phyloP scores from a whole-genome alignment of 2,797 vertebrate genomes.

The Darevskia nairensis region DNA sequence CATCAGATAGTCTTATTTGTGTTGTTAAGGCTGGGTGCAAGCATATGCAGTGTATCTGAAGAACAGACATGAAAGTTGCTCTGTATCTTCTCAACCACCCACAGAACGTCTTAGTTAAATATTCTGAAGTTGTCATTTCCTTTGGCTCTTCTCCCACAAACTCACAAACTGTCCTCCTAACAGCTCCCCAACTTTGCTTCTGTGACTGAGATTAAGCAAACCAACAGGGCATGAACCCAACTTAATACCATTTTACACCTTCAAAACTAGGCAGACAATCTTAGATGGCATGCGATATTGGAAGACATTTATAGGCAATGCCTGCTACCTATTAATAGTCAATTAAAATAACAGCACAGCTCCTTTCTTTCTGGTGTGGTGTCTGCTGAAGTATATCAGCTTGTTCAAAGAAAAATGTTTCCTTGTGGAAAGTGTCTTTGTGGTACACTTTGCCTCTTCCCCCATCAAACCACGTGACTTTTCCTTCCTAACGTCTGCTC shows the following conservation, averaged over 20 bases:
- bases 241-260: constrained; percentile 28
- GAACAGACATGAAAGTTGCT: neutral
- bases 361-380: neutral
- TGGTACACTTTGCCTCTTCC: neutral
- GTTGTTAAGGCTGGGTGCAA: neutral
- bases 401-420: neutral
- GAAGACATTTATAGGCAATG: constrained; percentile 46
- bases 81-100: neutral
- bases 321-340: constrained; percentile 17
- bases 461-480: neutral
- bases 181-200: constrained; percentile 11
- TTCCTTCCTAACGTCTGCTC: neutral
- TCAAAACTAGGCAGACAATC: constrained; percentile 35
- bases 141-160: neutral
- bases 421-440: too few species aligned
- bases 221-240: constrained; percentile 63
- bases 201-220: constrained; percentile 18
- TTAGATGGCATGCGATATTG: constrained; percentile 51
- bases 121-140: neutral
- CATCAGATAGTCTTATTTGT: neutral
- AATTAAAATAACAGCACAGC: neutral
- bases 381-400: neutral
- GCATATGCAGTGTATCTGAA: neutral
- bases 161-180: neutral
- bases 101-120: neutral